phyloP scores from a whole-genome alignment of 2,888 invertebrate genomes.

The Lypha dubia region DNA sequence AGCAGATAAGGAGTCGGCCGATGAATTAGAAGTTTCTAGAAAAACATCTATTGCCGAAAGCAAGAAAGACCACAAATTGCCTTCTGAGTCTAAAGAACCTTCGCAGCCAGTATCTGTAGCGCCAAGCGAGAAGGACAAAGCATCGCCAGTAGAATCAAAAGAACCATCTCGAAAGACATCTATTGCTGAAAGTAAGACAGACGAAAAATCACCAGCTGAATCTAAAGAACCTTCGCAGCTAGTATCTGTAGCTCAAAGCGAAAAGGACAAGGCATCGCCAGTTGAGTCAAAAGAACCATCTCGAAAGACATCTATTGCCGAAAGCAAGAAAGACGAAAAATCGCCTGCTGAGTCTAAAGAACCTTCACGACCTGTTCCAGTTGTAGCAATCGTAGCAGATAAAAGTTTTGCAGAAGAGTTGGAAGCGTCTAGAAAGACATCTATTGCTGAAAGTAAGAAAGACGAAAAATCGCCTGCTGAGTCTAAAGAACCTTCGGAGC shows the following conservation, averaged over 20 bases:
- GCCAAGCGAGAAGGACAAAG: constrained; percentile 52
- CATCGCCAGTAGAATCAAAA: constrained; percentile 12
- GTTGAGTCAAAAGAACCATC: constrained; percentile 10
- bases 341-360: constrained; percentile 57
- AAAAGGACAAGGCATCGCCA: constrained; percentile 62
- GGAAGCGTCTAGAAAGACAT: constrained; percentile 76
- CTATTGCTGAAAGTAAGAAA: constrained; percentile 73
- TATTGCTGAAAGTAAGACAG: constrained; percentile 43
- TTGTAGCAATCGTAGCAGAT: constrained; percentile 46
- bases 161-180: constrained; percentile 48
- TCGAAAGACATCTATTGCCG: constrained; percentile 14
- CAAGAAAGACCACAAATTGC: constrained; percentile 53
- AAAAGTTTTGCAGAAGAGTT: constrained; percentile 52
- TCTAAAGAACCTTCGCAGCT: constrained; percentile 6
- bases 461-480: constrained; percentile 69
- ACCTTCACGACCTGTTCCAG: constrained; percentile 37
- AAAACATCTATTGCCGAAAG: constrained; percentile 21
- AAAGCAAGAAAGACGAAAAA: constrained; percentile 66
- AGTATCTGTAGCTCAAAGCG: constrained; percentile 32
- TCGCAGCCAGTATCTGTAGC: constrained; percentile 61
- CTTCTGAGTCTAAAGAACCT: constrained; percentile 46
- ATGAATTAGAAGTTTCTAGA: constrained; percentile 22
- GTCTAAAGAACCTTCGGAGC: constrained; percentile 65
- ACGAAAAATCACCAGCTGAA: constrained; percentile 56
- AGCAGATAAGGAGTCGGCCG: constrained; percentile 49